Conservation (phyloP, 2,797 vertebrate genomes). For the Notolepis coatsorum region DNA sequence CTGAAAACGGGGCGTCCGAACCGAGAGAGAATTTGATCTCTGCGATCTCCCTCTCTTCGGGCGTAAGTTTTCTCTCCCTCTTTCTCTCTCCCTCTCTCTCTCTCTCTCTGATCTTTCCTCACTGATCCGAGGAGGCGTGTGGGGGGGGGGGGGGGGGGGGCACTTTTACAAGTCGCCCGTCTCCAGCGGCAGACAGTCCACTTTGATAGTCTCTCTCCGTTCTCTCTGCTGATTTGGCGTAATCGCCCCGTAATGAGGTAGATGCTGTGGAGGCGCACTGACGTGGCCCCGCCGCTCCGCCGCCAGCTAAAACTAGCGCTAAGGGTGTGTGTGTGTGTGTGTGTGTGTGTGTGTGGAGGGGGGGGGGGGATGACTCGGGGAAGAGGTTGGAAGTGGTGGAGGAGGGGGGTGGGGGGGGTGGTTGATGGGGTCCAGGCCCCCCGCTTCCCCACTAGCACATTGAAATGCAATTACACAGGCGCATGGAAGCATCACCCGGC, state of each 20-base stretch:
- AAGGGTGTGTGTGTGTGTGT: slow-evolving; percentile 33
- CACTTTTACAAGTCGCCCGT: slow-evolving; percentile 73
- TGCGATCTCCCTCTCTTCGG: too few relatives aligned
- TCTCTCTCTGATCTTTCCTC: slow-evolving; percentile 61
- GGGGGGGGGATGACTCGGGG: background rate
- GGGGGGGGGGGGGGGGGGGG: slow-evolving; percentile 37
- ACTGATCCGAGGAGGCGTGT: slow-evolving; percentile 53
- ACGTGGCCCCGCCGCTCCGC: slow-evolving; percentile 27
- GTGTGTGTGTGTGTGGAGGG: slow-evolving; percentile 32
- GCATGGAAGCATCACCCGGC: slow-evolving; percentile 70
- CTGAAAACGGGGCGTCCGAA: slow-evolving; percentile 51
- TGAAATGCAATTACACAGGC: slow-evolving; percentile 80
- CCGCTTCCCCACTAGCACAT: slow-evolving; percentile 61
- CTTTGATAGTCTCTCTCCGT: slow-evolving; percentile 72
- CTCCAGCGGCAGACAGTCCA: slow-evolving; percentile 62
- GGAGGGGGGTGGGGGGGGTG: background rate
- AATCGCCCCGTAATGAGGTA: slow-evolving; percentile 74
- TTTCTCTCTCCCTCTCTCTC: too few relatives aligned
- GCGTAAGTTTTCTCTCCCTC: too few relatives aligned
- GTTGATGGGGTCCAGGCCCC: slow-evolving; percentile 38
- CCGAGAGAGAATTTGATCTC: slow-evolving; percentile 65
- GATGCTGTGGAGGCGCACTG: slow-evolving; percentile 50
- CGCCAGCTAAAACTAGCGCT: slow-evolving; percentile 28
- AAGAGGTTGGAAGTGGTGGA: slow-evolving; percentile 10
- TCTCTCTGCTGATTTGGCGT: slow-evolving; percentile 73